These are phyloP conservation scores for Ariopsis seemanni DNA, from an alignment of 2,113 vertebrate genomes.

Conservation along the genomic window DNA sequence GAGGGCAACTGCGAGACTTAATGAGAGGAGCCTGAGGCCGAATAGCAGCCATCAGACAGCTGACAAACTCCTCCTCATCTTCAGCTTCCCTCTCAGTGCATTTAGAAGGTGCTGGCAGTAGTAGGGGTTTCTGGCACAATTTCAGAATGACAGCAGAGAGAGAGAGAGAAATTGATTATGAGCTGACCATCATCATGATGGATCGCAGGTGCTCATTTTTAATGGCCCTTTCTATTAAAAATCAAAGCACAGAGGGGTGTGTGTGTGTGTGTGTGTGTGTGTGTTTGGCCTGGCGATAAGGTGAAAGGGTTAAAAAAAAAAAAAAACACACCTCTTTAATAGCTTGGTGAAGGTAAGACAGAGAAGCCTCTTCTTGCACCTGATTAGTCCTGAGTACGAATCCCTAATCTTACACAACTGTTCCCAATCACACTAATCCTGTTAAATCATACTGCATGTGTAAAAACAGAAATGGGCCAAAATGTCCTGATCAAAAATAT, in stretches of 20 bases:
- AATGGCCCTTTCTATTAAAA: conserved; percentile 15
- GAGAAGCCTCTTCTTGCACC: not conserved
- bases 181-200: conserved; percentile 4
- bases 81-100: conserved; percentile 9
- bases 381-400: not conserved
- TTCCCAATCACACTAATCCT: not conserved
- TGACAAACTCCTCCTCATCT: conserved; percentile 33
- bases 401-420: not conserved
- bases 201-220: conserved; percentile 3
- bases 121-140: not conserved
- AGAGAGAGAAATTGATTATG: not conserved
- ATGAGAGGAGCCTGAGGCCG: conserved; percentile 15
- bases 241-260: conserved; percentile 8
- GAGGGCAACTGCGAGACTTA: not conserved
- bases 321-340: not conserved
- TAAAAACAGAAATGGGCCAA: not conserved
- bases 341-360: not conserved
- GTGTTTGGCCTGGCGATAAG: not conserved
- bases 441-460: not conserved
- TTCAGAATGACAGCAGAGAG: conserved; percentile 1
- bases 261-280: conserved; percentile 5
- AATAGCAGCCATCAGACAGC: conserved; percentile 22
- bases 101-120: conserved; percentile 12
- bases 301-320: not conserved
- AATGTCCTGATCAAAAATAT: not conserved